Evolutionary conservation across 2,113 vertebrate species (phyloP).

Genomic region (Hippopotamus amphibius): DNA sequence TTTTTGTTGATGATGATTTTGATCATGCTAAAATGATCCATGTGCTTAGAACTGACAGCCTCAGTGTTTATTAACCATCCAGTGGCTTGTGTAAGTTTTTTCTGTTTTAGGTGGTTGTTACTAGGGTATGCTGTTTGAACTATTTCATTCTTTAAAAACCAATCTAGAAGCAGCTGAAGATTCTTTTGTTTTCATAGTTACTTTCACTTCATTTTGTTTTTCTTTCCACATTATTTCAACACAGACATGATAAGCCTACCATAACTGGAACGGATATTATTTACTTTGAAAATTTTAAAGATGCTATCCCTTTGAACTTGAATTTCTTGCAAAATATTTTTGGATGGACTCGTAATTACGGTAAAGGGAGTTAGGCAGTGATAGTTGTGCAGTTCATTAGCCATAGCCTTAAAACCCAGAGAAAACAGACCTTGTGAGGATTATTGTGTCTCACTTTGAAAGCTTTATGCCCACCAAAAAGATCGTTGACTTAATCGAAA

Average conservation of each 20-base stretch:
- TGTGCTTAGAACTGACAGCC: background rate
- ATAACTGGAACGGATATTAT: background rate
- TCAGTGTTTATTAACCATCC: background rate
- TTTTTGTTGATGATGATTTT: background rate
- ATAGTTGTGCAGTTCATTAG: background rate
- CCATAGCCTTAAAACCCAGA: background rate
- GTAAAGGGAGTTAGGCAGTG: background rate
- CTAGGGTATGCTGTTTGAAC: background rate
- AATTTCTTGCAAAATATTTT: background rate
- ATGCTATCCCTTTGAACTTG: background rate
- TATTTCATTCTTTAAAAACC: background rate
- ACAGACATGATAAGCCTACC: background rate
- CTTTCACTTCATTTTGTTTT: background rate
- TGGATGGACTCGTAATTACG: background rate
- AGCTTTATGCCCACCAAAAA: background rate
- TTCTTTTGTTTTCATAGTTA: background rate
- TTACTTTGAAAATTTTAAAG: slow-evolving; percentile 41
- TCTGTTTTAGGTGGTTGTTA: background rate
- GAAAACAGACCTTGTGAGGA: background rate
- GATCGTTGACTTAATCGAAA: background rate
- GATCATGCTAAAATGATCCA: background rate
- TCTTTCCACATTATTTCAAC: background rate
- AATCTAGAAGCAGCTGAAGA: background rate
- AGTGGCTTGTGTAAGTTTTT: background rate
- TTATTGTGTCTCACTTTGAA: background rate